Evolutionary conservation across 1,140 invertebrate species (phyloP).

Genomic region (Linepithema humile): DNA sequence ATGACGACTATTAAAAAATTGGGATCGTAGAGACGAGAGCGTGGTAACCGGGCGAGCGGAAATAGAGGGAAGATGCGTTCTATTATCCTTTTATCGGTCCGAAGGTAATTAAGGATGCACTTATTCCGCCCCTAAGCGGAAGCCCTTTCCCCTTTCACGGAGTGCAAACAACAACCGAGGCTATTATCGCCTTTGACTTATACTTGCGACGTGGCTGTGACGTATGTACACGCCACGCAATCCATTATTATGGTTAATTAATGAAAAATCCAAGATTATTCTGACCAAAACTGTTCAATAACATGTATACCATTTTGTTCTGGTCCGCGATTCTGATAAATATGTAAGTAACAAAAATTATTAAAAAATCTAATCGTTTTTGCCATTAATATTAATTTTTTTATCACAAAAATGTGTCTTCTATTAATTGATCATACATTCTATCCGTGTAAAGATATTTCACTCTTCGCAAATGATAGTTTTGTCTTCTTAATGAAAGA

Average conservation of each 20-base stretch:
- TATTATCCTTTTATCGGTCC: slow-evolving; percentile 66
- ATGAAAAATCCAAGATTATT: background rate
- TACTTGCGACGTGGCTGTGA: background rate
- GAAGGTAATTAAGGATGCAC: slow-evolving; percentile 66
- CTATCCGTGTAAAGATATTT: too few species aligned
- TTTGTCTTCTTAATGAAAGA: slow-evolving; percentile 10
- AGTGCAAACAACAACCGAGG: slow-evolving; percentile 54
- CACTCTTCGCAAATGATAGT: too few species aligned
- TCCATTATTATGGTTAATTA: background rate
- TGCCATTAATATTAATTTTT: background rate
- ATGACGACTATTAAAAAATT: slow-evolving; percentile 56
- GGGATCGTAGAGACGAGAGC: slow-evolving; percentile 41
- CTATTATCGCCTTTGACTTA: slow-evolving; percentile 25
- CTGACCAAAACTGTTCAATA: background rate
- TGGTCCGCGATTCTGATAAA: background rate
- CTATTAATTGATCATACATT: too few species aligned
- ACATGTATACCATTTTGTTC: background rate
- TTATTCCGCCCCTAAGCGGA: slow-evolving; percentile 63
- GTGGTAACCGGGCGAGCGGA: slow-evolving; percentile 25
- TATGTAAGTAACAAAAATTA: background rate
- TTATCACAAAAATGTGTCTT: too few species aligned
- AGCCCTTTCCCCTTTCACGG: slow-evolving; percentile 56
- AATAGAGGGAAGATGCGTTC: slow-evolving; percentile 54
- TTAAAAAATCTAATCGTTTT: background rate
- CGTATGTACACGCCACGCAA: background rate